These are phyloP conservation scores for Nipponia nippon DNA, from an alignment of 2,113 vertebrate species.

Conservation along the genomic window DNA sequence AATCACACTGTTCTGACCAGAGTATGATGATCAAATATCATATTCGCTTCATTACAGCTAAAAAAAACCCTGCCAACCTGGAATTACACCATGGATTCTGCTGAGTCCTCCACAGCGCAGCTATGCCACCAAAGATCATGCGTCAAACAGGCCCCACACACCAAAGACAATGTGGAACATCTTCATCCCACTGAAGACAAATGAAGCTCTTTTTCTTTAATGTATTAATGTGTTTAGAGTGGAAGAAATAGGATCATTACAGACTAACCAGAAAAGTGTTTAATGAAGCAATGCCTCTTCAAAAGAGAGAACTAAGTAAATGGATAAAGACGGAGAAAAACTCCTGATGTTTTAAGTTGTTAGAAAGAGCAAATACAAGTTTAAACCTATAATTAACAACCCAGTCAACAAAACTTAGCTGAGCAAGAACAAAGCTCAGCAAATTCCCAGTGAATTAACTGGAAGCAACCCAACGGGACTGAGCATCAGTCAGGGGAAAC, in stretches of 20 bases:
- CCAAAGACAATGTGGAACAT: background rate
- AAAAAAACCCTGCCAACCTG: background rate
- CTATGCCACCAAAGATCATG: background rate
- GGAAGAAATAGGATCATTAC: background rate
- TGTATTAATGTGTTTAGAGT: background rate
- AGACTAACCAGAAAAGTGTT: background rate
- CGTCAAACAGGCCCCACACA: background rate
- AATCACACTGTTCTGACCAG: background rate
- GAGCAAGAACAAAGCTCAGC: constrained; percentile 8
- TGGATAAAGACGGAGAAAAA: background rate
- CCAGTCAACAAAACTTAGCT: background rate
- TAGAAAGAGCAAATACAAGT: background rate
- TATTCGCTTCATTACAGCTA: background rate
- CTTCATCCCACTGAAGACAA: background rate
- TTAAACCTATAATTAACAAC: constrained; percentile 15
- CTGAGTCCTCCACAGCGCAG: background rate
- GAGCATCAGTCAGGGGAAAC: background rate
- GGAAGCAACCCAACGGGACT: background rate
- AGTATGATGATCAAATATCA: background rate
- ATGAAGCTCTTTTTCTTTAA: background rate
- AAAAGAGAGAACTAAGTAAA: background rate
- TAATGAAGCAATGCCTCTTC: constrained; percentile 32
- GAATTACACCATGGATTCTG: background rate
- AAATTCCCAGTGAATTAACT: constrained; percentile 13
- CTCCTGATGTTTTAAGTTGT: background rate